phyloP scores from a whole-genome alignment of 2,113 vertebrate genomes.

The Oreocharis arfaki region DNA sequence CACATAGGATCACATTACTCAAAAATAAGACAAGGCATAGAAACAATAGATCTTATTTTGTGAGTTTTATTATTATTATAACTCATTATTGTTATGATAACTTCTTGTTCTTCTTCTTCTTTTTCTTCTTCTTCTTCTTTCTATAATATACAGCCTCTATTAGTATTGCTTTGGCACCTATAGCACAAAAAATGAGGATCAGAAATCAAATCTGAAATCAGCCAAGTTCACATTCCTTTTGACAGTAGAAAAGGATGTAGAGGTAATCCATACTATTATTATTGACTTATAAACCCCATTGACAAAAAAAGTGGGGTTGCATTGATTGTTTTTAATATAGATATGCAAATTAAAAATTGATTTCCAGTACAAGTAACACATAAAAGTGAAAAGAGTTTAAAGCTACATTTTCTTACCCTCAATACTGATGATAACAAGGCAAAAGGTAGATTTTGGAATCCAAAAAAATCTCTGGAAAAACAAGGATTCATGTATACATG shows the following conservation, averaged over 20 bases:
- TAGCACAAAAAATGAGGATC: not conserved
- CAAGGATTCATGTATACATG: not conserved
- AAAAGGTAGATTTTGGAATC: not conserved
- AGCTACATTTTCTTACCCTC: not conserved
- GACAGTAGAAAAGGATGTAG: not conserved
- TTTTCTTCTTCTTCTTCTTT: no score
- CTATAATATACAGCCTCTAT: not conserved
- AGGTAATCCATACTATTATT: not conserved
- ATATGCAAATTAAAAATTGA: constrained; percentile 1
- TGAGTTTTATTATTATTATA: not conserved
- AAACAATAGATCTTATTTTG: not conserved
- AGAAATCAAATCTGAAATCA: not conserved
- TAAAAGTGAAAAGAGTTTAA: not conserved
- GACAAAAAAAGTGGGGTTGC: not conserved
- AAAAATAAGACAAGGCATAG: not conserved
- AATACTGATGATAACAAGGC: not conserved
- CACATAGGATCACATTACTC: not conserved
- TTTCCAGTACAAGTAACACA: not conserved
- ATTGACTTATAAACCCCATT: not conserved
- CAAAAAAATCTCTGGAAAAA: not conserved
- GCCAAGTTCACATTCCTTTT: not conserved
- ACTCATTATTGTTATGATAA: not conserved
- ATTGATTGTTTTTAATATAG: not conserved
- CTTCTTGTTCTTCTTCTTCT: no score
- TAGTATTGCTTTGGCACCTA: not conserved